Base-by-base conservation (phyloP, 2,113 vertebrate species). In the Nestor notabilis region DNA sequence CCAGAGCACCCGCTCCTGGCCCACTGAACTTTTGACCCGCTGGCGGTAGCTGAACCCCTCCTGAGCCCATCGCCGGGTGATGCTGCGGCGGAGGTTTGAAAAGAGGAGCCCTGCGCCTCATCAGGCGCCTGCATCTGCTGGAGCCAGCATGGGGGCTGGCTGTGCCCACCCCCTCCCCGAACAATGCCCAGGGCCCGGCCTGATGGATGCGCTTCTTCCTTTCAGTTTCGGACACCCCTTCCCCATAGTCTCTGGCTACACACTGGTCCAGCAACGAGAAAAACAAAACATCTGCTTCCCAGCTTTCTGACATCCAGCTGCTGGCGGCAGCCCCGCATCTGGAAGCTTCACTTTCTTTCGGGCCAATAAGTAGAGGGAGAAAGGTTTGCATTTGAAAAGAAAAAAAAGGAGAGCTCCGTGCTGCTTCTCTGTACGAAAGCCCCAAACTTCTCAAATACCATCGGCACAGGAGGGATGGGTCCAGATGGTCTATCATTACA, bases 11-110 rank as follows among this genome's bases (percentile, higher is more conserved):
- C 88, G 77, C 66, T 88, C 53, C 88, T 95, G 96, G 92, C 94
- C 93, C 97, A 94, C 93, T 98, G 97, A 98, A 98, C 97, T 98
- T 98, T 93, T 97, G 97, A 98, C 97, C 97, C 12, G 66, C 52
- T 96, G 94, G 85, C 81, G 1, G 90, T 75, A 52, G 94, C 93
- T 88, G 94, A 96, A 90, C 87, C 93, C 93, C 93, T 93, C 93
- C 91, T 24, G 56, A 92, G 95, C 11, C 69, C 94, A 83, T 83
- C 28, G 61, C 79, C 46, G 24, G 31, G 43, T 33, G 64, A 84
- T 83, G 83, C 89, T 44, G 81, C 10, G 6, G 64, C 28, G 4
- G 83, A 90, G 81, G 75, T 95, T 37, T 90, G 97, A 96, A 97
- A 94, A 96, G 95, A 95, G 82, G 87, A 96, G 49, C 96, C 93